Conservation (phyloP, 2,888 invertebrate genomes). For the Germaria angustata region DNA sequence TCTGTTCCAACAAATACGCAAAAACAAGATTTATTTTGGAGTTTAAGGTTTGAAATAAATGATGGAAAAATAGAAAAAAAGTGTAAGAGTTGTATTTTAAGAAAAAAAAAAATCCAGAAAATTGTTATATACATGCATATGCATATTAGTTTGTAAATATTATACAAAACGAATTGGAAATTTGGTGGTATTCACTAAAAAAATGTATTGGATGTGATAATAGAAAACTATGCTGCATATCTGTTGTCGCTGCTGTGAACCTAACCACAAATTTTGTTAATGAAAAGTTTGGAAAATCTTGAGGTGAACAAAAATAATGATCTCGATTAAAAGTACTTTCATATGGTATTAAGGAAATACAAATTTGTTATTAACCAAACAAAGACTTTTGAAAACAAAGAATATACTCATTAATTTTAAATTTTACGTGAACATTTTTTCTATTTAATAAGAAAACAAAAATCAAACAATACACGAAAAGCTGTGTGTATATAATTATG, state of each 20-base stretch:
- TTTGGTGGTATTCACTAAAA: neutral
- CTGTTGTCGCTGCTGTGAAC: constrained; percentile 11
- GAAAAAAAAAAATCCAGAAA: neutral
- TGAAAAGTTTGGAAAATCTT: constrained; percentile 20
- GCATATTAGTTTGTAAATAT: no score
- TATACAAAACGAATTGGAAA: neutral
- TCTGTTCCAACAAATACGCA: constrained; percentile 50
- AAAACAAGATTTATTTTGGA: constrained; percentile 33
- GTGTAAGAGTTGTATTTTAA: neutral
- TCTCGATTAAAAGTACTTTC: constrained; percentile 7
- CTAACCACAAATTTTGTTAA: constrained; percentile 53
- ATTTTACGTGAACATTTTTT: constrained; percentile 24
- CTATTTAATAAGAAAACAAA: constrained; percentile 56
- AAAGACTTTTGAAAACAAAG: constrained; percentile 62
- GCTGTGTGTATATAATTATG: no score
- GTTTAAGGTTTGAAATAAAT: constrained; percentile 18
- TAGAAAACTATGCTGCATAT: neutral
- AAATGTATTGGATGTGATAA: neutral
- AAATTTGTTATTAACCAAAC: constrained; percentile 12
- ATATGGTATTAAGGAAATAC: constrained; percentile 22
- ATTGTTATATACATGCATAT: neutral
- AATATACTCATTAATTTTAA: neutral
- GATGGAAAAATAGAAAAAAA: neutral
- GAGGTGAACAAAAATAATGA: constrained; percentile 22
- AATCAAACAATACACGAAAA: constrained; percentile 5